Base-by-base conservation (phyloP, 2,797 vertebrate genomes). In the Acanthopagrus latus region DNA sequence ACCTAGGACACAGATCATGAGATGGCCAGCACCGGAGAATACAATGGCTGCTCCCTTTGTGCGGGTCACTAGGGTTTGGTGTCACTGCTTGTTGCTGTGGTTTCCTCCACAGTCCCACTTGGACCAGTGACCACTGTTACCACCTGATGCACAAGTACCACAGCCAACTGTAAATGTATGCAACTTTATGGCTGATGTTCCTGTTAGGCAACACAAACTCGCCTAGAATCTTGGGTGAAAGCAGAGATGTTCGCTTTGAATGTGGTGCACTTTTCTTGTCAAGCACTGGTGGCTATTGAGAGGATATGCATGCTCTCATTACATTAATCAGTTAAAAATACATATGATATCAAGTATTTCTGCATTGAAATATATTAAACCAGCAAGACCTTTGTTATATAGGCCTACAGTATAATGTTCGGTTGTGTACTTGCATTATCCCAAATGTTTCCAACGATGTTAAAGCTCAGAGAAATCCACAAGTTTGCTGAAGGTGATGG, bases 51-150 rank as follows among this genome's bases (percentile, higher is more conserved):
- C 47, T 47, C 2, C 8, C 29, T 33, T 20, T 56, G 33, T 57
- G 33, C 48, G 29, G 64, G 43, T 56, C 71, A 65, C 33, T 55
- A 41, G 59, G 71, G 63, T 79, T 59, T 67, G 21, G 25, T 71
- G 68, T 64, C 64, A 33, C 21, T 51, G 33, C 57, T 51, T 54
- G 82, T 76, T 47, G 64, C 80, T 33, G 62, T 78, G 75, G 75
- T 60, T 46, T 38, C 72, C 38, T 9, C 18, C 27, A 51, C 57
- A 56, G 27, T 54, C 62, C 33, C 16, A 33, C 29, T 33, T 6
- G 29, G 29, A 33, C 29, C 5, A 33, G 7, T 33, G 29, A 33
- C 29, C 29, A 7, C 29, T 33, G 29, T 33, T 33, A 7, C 6
- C 6, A 33, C 29, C 29, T 33, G 33, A 33, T 33, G 8, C 33